A percentile compares a stretch with the other conserved stretches of the same genome.
Conservation (phyloP, 2,113 vertebrate species). For the Gulo gulo region DNA sequence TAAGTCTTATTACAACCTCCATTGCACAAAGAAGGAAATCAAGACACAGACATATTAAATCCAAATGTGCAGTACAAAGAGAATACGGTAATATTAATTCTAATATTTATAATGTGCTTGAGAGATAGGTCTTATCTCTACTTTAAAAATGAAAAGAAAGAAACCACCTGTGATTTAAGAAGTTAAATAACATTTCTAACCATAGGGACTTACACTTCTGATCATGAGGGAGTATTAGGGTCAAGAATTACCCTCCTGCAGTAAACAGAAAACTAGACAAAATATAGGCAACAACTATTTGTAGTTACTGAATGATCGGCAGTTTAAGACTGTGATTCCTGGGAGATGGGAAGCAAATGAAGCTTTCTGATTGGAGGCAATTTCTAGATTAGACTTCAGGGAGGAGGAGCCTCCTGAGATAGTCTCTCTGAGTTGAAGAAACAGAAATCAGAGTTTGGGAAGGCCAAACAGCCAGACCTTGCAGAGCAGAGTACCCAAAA, state of each 20-base stretch:
- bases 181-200: neutral
- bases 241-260: neutral
- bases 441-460: neutral
- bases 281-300: neutral
- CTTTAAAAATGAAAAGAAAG: conserved; percentile 8
- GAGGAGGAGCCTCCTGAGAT: neutral
- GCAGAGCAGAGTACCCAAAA: neutral
- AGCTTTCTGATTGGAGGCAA: neutral
- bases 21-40: neutral
- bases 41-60: neutral
- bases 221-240: neutral
- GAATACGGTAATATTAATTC: neutral
- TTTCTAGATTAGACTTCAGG: neutral
- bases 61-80: neutral
- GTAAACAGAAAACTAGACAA: conserved; percentile 41
- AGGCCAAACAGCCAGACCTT: neutral
- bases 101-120: neutral
- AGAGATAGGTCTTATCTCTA: neutral
- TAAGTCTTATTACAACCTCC: neutral
- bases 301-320: neutral
- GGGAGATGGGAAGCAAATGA: neutral
- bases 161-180: neutral
- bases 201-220: neutral
- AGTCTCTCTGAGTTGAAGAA: neutral
- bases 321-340: neutral